Percentiles rank a stretch among this genome's conserved stretches.
phyloP scores from a whole-genome alignment of 1,140 invertebrate species.

The Brachionus calyciflorus region DNA sequence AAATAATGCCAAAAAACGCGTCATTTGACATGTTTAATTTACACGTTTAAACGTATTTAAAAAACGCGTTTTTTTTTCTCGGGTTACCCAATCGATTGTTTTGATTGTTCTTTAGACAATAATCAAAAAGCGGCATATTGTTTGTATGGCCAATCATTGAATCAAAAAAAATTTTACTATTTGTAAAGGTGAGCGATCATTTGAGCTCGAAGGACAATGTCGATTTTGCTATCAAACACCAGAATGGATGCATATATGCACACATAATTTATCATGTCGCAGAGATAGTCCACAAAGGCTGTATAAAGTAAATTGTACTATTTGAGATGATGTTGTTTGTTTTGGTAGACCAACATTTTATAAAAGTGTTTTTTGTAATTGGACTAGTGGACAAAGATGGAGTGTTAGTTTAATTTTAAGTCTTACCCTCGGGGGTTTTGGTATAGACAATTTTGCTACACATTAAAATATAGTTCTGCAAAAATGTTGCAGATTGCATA shows the following conservation, averaged over 20 bases:
- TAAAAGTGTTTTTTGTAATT: slow-evolving; percentile 87
- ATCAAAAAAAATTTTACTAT: not conserved
- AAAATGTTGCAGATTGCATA: too few relatives aligned
- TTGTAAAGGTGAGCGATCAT: slow-evolving; percentile 1
- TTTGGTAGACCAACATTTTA: slow-evolving; percentile 73
- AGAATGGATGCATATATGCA: slow-evolving; percentile 80
- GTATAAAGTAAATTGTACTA: slow-evolving; percentile 82
- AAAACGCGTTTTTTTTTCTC: too few relatives aligned
- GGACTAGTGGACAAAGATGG: slow-evolving; percentile 95
- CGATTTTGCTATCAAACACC: slow-evolving; percentile 93
- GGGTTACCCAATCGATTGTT: slow-evolving; percentile 42
- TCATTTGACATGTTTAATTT: too few relatives aligned
- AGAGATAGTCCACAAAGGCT: slow-evolving; percentile 64
- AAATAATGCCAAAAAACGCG: too few relatives aligned
- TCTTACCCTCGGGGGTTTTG: slow-evolving; percentile 92
- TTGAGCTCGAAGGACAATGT: slow-evolving; percentile 64
- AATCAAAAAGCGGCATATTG: slow-evolving; percentile 12
- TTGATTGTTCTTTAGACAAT: slow-evolving; percentile 40
- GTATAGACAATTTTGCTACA: too few relatives aligned
- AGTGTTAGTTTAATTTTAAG: slow-evolving; percentile 82
- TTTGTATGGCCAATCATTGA: slow-evolving; percentile 5
- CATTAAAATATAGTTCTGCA: too few relatives aligned
- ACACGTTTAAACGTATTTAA: too few relatives aligned
- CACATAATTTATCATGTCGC: slow-evolving; percentile 74
- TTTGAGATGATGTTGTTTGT: slow-evolving; percentile 79